phyloP scores from a whole-genome alignment of 2,797 vertebrate genomes.

The Enteromius fasciolatus region DNA sequence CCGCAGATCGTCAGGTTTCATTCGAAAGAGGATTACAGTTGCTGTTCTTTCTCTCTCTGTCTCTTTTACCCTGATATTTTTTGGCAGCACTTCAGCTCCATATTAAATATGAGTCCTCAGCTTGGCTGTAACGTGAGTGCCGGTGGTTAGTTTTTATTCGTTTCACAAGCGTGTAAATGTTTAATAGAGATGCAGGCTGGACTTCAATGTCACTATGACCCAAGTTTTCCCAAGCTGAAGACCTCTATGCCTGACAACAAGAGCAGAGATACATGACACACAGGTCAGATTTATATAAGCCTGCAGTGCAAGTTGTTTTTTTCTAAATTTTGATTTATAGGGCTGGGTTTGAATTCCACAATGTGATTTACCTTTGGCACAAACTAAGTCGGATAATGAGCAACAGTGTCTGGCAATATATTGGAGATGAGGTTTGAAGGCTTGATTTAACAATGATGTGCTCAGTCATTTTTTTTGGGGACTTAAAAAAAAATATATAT shows the following conservation, averaged over 20 bases:
- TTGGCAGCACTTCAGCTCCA: slow-evolving; percentile 73
- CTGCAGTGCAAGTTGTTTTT: neutral
- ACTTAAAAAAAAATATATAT: too few relatives aligned
- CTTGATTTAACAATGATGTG: neutral
- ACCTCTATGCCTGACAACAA: slow-evolving; percentile 60
- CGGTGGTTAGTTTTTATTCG: slow-evolving; percentile 74
- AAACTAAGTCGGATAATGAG: neutral
- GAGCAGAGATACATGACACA: slow-evolving; percentile 49
- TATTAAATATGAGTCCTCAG: slow-evolving; percentile 76
- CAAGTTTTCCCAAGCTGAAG: slow-evolving; percentile 63
- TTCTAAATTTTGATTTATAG: neutral
- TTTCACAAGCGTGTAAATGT: slow-evolving; percentile 80
- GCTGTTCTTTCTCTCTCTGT: slow-evolving; percentile 41
- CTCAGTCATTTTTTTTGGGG: neutral
- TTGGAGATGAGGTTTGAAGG: neutral
- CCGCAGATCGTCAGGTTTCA: slow-evolving; percentile 43
- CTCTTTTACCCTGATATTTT: slow-evolving; percentile 44
- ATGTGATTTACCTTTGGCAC: slow-evolving; percentile 15
- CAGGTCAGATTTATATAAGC: slow-evolving; percentile 56
- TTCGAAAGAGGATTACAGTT: slow-evolving; percentile 45
- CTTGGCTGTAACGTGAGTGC: slow-evolving; percentile 67
- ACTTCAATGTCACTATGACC: slow-evolving; percentile 72
- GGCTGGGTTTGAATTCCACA: neutral
- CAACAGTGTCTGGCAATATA: neutral
- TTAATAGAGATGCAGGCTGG: slow-evolving; percentile 73